These are phyloP conservation scores for Enteromius anoplus DNA, from an alignment of 2,797 vertebrate species.

Conservation along the genomic window DNA sequence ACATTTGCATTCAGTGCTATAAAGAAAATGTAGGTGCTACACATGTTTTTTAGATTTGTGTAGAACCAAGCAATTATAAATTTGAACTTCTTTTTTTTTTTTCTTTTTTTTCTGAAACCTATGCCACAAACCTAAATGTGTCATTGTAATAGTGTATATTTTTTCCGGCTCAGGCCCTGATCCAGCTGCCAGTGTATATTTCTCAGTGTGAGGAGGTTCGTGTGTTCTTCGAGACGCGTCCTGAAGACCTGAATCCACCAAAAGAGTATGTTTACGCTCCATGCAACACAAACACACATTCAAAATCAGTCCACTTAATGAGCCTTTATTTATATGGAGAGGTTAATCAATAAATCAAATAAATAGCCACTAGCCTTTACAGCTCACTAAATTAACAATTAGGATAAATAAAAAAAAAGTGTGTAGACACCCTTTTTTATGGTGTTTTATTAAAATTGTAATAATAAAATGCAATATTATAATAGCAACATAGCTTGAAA, in stretches of 20 bases:
- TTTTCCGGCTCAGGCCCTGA: conserved; percentile 83
- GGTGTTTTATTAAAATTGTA: neutral
- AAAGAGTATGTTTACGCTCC: conserved; percentile 86
- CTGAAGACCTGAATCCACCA: conserved; percentile 93
- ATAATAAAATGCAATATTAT: neutral
- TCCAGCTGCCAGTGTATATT: conserved; percentile 95
- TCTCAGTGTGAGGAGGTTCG: conserved; percentile 97
- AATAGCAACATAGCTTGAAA: neutral
- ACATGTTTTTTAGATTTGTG: neutral
- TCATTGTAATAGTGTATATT: neutral
- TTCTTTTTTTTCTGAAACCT: neutral
- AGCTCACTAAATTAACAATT: neutral
- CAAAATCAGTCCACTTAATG: neutral
- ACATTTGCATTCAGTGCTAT: neutral
- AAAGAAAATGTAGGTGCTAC: neutral
- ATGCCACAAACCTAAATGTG: neutral
- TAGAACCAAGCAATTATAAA: neutral
- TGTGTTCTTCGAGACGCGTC: conserved; percentile 96
- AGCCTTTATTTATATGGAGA: neutral
- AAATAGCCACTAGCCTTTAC: neutral
- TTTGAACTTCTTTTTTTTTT: neutral
- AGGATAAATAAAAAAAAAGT: neutral
- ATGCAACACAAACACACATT: neutral
- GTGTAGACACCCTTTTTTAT: neutral
- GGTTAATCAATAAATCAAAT: neutral